Evolutionary conservation across 1,140 invertebrate species (phyloP).

Genomic region (Camponotus floridanus): DNA sequence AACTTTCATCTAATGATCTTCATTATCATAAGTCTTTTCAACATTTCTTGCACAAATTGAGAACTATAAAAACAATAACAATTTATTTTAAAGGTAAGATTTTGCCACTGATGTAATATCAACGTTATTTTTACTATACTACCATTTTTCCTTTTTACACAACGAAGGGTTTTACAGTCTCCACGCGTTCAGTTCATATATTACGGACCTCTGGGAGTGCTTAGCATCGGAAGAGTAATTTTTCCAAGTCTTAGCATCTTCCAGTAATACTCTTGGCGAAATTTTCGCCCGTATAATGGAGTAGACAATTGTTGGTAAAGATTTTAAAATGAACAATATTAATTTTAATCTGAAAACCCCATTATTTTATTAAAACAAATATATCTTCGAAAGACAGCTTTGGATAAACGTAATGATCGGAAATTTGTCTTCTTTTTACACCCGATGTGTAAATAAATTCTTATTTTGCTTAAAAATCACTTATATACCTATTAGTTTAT

Average conservation of each 20-base stretch:
- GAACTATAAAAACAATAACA: constrained; percentile 22
- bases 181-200: constrained; percentile 62
- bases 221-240: constrained; percentile 62
- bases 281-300: not conserved
- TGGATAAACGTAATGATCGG: no score
- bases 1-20: not conserved
- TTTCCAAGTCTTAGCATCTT: constrained; percentile 42
- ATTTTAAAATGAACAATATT: constrained; percentile 17
- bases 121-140: not conserved
- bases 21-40: not conserved
- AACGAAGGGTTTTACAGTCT: constrained; percentile 58
- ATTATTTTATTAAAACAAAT: not conserved
- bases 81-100: not conserved
- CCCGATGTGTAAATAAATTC: not conserved
- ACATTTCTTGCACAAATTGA: not conserved
- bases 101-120: constrained; percentile 6
- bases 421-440: not conserved
- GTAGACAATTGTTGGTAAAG: constrained; percentile 20
- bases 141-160: constrained; percentile 33
- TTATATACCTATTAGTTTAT: not conserved
- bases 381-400: not conserved
- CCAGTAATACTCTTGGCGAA: constrained; percentile 16
- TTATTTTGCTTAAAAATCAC: constrained; percentile 1
- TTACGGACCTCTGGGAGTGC: constrained; percentile 61
- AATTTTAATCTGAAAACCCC: not conserved